These are phyloP conservation scores for Morelia viridis DNA, from an alignment of 2,797 vertebrate species.

Conservation along the genomic window DNA sequence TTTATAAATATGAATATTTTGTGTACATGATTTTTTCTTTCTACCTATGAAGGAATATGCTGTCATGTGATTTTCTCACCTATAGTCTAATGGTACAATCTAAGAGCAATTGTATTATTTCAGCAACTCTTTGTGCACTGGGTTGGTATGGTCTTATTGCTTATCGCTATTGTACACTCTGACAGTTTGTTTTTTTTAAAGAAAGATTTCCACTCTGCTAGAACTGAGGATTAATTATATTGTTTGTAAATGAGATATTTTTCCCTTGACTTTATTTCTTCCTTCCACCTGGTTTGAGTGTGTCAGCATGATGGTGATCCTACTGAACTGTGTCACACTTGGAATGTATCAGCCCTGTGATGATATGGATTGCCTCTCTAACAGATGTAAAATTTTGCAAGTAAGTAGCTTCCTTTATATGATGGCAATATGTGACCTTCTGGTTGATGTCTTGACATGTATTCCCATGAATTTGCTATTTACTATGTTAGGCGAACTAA, in stretches of 20 bases:
- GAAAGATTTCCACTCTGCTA: constrained; percentile 20
- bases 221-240: background rate
- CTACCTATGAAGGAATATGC: background rate
- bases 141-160: background rate
- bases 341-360: constrained; percentile 99
- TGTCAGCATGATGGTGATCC: constrained; percentile 97
- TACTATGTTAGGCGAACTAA: background rate
- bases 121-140: background rate
- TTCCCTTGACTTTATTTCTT: constrained; percentile 68
- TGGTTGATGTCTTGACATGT: constrained; percentile 8
- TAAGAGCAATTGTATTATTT: background rate
- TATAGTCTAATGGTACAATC: background rate
- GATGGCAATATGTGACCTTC: background rate
- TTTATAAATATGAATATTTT: background rate
- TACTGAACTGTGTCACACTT: constrained; percentile 96
- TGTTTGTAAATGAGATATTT: background rate
- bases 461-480: constrained; percentile 3
- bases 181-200: background rate
- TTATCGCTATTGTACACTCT: background rate
- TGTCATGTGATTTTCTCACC: background rate
- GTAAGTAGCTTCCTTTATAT: constrained; percentile 69
- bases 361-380: constrained; percentile 96
- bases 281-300: constrained; percentile 92
- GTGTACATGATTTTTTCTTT: background rate
- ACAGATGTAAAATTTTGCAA: constrained; percentile 97